These are phyloP conservation scores for Dryobates pubescens DNA, from an alignment of 2,797 vertebrate species.

Conservation along the genomic window DNA sequence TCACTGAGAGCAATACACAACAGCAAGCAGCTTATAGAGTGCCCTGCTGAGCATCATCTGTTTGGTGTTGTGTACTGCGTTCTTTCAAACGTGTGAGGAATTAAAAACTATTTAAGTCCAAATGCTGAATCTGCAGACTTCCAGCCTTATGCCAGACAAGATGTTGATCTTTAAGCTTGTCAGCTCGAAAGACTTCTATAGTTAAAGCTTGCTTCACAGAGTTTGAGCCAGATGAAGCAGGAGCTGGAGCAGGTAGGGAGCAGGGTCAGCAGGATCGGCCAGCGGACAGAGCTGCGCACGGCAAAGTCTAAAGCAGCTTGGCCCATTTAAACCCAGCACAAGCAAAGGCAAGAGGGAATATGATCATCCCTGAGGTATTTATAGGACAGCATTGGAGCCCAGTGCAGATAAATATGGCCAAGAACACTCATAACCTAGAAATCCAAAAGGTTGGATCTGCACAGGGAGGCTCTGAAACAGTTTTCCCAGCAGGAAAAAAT, in stretches of 20 bases:
- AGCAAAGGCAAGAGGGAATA: conserved; percentile 53
- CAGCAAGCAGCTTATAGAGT: conserved; percentile 59
- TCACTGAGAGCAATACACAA: background rate
- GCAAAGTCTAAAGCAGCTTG: conserved; percentile 39
- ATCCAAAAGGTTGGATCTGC: background rate
- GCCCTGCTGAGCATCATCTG: conserved; percentile 73
- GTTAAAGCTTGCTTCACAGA: background rate
- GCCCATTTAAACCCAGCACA: conserved; percentile 53
- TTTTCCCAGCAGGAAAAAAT: background rate
- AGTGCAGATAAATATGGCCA: conserved; percentile 52
- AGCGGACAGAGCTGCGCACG: background rate
- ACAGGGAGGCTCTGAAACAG: conserved; percentile 9
- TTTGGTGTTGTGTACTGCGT: conserved; percentile 34
- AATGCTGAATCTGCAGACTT: conserved; percentile 62
- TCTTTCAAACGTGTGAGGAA: conserved; percentile 49
- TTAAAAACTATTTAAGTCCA: conserved; percentile 54
- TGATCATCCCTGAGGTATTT: conserved; percentile 42
- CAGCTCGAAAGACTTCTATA: conserved; percentile 30
- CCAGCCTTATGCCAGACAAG: conserved; percentile 56
- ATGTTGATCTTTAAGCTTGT: conserved; percentile 41
- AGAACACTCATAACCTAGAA: conserved; percentile 53
- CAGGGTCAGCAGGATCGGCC: conserved; percentile 22
- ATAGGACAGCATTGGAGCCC: conserved; percentile 42
- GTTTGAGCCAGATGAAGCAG: background rate
- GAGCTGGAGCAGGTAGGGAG: conserved; percentile 24